Percentiles rank a stretch among this genome's conserved stretches.
These are phyloP conservation scores for Mythimna ferrago DNA, from an alignment of 2,888 invertebrate genomes.

Conservation along the genomic window DNA sequence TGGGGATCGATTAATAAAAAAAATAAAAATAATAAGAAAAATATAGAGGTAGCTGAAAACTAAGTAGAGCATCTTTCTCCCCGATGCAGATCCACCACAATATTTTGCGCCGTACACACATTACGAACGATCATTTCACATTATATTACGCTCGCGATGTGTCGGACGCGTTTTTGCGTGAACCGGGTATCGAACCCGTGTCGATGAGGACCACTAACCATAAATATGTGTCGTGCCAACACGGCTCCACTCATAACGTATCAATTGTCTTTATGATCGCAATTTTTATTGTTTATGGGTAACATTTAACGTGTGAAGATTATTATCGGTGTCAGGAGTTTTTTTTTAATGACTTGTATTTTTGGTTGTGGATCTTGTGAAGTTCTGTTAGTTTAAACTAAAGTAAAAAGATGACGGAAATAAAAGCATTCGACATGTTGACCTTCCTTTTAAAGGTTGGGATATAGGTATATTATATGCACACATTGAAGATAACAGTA, in stretches of 20 bases:
- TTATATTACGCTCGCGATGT: conserved; percentile 81
- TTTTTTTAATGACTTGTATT: conserved; percentile 22
- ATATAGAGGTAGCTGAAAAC: neutral
- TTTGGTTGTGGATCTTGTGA: neutral
- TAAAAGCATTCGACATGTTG: too few species aligned
- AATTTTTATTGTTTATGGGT: conserved; percentile 85
- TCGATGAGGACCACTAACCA: conserved; percentile 80
- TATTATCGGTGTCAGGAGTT: conserved; percentile 67
- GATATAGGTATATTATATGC: too few species aligned
- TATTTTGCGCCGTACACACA: conserved; percentile 86
- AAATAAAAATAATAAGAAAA: too few species aligned
- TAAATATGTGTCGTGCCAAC: conserved; percentile 79
- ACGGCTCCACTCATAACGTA: conserved; percentile 82
- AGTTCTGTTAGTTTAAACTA: neutral
- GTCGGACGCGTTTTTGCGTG: conserved; percentile 75
- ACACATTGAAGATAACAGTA: too few species aligned
- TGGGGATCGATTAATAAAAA: too few species aligned
- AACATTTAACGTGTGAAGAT: conserved; percentile 76
- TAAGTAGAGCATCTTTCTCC: conserved; percentile 69
- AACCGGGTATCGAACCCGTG: conserved; percentile 80
- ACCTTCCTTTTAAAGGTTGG: too few species aligned
- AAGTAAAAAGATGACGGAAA: too few species aligned
- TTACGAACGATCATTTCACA: conserved; percentile 86
- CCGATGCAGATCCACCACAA: conserved; percentile 68
- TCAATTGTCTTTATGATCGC: conserved; percentile 86